Percentiles rank a stretch among this genome's conserved stretches.
Conservation (phyloP, 2,113 vertebrate genomes). For the Oplegnathus fasciatus region DNA sequence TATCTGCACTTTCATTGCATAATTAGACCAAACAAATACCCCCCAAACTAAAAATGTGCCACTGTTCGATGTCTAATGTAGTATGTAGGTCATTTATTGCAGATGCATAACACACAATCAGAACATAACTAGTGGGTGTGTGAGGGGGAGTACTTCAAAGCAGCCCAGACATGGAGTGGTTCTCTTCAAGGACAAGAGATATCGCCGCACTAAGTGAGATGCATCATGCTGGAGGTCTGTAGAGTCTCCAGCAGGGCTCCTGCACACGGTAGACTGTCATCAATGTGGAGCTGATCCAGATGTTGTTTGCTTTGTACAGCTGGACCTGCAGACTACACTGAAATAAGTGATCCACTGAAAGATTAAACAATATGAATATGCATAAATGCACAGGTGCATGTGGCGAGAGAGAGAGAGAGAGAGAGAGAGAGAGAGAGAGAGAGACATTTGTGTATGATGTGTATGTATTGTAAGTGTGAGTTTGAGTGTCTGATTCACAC, state of each 20-base stretch:
- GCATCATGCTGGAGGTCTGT: slow-evolving; percentile 18
- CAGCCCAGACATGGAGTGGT: slow-evolving; percentile 53
- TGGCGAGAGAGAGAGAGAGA: slow-evolving; percentile 6
- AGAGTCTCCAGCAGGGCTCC: slow-evolving; percentile 23
- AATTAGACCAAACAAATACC: slow-evolving; percentile 63
- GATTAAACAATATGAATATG: slow-evolving; percentile 65
- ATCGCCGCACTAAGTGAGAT: slow-evolving; percentile 28
- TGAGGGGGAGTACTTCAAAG: slow-evolving; percentile 63
- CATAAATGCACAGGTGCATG: slow-evolving; percentile 44
- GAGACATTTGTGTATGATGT: slow-evolving; percentile 29
- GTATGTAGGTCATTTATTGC: slow-evolving; percentile 76
- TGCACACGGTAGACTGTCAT: slow-evolving; percentile 8
- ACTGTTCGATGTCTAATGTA: slow-evolving; percentile 63
- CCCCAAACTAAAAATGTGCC: slow-evolving; percentile 52
- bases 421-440: slow-evolving; percentile 2
- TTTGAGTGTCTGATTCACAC: slow-evolving; percentile 49
- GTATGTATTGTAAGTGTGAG: slow-evolving; percentile 31
- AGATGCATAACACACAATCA: slow-evolving; percentile 68
- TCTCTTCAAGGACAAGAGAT: slow-evolving; percentile 63
- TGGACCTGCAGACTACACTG: slow-evolving; percentile 55
- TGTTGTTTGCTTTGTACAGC: slow-evolving; percentile 73
- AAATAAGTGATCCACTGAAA: slow-evolving; percentile 47
- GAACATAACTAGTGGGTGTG: slow-evolving; percentile 49
- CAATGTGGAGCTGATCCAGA: slow-evolving; percentile 46
- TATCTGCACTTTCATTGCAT: slow-evolving; percentile 44